Evolutionary conservation across 2,797 vertebrate genomes (phyloP).

Genomic region (Platyrinchus mystaceus): DNA sequence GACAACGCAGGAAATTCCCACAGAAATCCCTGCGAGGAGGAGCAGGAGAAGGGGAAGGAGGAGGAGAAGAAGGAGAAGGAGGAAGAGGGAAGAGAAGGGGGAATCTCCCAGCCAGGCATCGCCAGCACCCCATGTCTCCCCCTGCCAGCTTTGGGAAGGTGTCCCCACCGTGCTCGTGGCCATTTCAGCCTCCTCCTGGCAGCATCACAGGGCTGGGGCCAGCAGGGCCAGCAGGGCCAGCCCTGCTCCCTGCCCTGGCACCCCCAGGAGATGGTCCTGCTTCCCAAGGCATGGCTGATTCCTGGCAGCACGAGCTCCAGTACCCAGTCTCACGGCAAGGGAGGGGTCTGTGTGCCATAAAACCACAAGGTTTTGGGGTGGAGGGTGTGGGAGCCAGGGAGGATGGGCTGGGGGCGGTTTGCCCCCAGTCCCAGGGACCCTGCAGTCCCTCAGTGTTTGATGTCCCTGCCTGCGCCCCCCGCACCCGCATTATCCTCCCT

Average conservation of each 20-base stretch:
- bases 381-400: fast-evolving
- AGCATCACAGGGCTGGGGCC: neutral
- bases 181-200: neutral
- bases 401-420: neutral
- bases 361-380: fast-evolving
- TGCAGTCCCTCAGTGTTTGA: fast-evolving
- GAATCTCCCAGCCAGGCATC: neutral
- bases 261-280: neutral
- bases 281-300: neutral
- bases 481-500: neutral
- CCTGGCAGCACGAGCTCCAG: fast-evolving
- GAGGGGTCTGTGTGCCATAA: neutral
- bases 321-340: fast-evolving
- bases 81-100: neutral
- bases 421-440: neutral
- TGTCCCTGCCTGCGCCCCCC: neutral
- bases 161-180: fast-evolving
- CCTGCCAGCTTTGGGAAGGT: neutral
- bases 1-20: slow-evolving; percentile 49
- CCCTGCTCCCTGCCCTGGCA: neutral
- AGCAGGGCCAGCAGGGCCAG: fast-evolving
- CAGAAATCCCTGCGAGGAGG: neutral
- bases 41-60: neutral
- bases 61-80: neutral
- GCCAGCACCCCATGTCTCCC: fast-evolving